Base-by-base conservation (phyloP, 2,113 vertebrate species). In the Aspidoscelis tigris region DNA sequence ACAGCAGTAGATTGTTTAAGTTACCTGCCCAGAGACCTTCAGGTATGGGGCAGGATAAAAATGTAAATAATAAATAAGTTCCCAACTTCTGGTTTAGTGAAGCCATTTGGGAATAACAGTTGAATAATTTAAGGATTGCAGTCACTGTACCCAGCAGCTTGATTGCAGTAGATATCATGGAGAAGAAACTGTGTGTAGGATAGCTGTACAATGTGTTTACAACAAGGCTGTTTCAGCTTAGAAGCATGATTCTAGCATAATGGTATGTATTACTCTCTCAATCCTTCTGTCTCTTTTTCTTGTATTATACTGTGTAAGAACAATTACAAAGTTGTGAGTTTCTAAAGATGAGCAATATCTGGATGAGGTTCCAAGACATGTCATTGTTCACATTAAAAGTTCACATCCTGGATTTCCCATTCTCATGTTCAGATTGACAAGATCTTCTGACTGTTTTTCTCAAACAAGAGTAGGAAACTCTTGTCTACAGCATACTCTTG, bases 351-450 rank as follows among this genome's bases (percentile, higher is more conserved):
- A 86, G 80, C 58, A 78, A 78, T 47, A 83, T 86, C 64, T 87
- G 81, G 39, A 68, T 88, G 88, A 85, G 78, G 10, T 88, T 90
- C 89, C 80, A 0, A 86, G 70, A 76, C 53, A 76, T 10, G 71
- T 58, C 83, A 89, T 61, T 65, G 64, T 33, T 85, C 39, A 72
- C 53, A 72, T 16, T 20, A 39, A 72, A 22, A n/a, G 68, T 9
- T 11, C 24, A 3, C 53, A 4, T 58, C 4, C 47, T 50, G 7
- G 11, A 12, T 69, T 76, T 58, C 53, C 14, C 14, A 73, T 72
- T 53, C 58, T 66, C 76, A 33, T n/a, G 7, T 73, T 21, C 33
- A 71, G 41, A n/a, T 44, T 11, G 39, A 3, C 4, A 2, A 53
- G 33, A 53, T 24, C 43, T 73, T 70, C 22, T 61, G 61, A 24